A percentile compares a stretch with the other conserved stretches of the same genome.
These are phyloP conservation scores for Apodemia duryi DNA, from an alignment of 2,888 invertebrate genomes.

Conservation along the genomic window DNA sequence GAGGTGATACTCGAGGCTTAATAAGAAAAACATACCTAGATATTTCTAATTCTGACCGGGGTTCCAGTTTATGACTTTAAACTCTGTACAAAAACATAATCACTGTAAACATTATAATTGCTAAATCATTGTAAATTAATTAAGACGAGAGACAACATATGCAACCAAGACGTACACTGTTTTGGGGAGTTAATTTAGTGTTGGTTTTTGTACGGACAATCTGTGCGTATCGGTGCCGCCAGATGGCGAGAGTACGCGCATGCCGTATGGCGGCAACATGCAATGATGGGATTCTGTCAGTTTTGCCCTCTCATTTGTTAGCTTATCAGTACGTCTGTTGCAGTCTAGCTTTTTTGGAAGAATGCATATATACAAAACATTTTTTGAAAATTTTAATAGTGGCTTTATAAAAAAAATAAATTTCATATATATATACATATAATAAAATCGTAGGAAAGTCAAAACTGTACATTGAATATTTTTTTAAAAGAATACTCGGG, in stretches of 20 bases:
- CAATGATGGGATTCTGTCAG: constrained; percentile 41
- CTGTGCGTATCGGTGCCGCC: constrained; percentile 45
- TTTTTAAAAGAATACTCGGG: too few relatives aligned
- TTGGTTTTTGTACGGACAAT: constrained; percentile 47
- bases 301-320: constrained; percentile 53
- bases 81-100: too few relatives aligned
- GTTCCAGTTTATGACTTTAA: too few relatives aligned
- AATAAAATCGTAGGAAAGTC: too few relatives aligned
- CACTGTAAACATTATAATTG: neutral
- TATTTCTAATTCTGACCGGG: too few relatives aligned
- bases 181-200: constrained; percentile 49
- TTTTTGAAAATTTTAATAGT: too few relatives aligned
- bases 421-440: too few relatives aligned
- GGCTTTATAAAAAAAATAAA: too few relatives aligned
- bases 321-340: constrained; percentile 46
- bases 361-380: neutral
- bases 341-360: constrained; percentile 25
- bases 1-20: too few relatives aligned
- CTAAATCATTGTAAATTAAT: constrained; percentile 45
- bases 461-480: too few relatives aligned
- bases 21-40: too few relatives aligned
- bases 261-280: constrained; percentile 55
- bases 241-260: constrained; percentile 51
- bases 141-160: constrained; percentile 56
- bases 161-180: constrained; percentile 57